Conservation (phyloP, 1,140 invertebrate genomes). For the Calosoma granatense region DNA sequence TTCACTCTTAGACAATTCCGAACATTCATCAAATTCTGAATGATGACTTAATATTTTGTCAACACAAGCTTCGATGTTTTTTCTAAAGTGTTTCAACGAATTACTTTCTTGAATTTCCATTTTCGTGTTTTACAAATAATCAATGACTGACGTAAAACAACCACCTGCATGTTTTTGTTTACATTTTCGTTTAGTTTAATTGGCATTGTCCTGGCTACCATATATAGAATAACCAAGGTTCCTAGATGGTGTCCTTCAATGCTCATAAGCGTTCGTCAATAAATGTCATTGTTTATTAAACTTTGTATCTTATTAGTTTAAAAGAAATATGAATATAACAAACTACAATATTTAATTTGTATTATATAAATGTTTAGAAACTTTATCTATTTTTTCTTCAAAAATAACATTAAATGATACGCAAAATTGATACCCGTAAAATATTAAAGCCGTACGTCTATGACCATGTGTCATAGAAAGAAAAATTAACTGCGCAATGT, state of each 20-base stretch:
- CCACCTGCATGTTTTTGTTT: neutral
- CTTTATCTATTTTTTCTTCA: too few species aligned
- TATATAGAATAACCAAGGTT: neutral
- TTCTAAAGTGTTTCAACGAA: neutral
- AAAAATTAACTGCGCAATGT: constrained; percentile 2
- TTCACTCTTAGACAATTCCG: neutral
- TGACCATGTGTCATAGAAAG: neutral
- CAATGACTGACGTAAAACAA: neutral
- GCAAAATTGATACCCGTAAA: neutral
- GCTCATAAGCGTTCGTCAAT: neutral
- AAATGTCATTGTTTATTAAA: too few species aligned
- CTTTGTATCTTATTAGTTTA: too few species aligned
- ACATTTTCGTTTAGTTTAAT: neutral
- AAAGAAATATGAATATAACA: too few species aligned
- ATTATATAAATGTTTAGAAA: too few species aligned
- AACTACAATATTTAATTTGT: too few species aligned
- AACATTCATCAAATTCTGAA: neutral
- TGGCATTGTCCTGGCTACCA: neutral
- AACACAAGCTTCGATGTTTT: neutral
- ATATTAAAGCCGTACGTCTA: neutral
- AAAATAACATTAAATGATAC: too few species aligned
- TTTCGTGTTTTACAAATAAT: neutral
- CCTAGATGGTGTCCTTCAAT: neutral
- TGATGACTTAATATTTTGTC: neutral
- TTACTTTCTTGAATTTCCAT: neutral